These are phyloP conservation scores for Bufo gargarizans DNA, from an alignment of 2,113 vertebrate genomes.

Conservation along the genomic window DNA sequence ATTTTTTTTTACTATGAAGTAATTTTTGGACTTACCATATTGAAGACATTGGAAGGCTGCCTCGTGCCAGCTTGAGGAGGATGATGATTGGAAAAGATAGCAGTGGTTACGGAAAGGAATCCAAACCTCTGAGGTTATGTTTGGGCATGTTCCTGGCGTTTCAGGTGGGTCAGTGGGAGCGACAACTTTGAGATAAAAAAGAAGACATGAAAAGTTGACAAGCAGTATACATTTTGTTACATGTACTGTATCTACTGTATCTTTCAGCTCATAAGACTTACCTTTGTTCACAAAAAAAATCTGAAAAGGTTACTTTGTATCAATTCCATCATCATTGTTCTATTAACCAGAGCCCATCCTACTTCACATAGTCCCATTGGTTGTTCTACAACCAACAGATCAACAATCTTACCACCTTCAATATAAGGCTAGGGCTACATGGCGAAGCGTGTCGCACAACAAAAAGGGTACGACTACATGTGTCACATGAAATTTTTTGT, in stretches of 20 bases:
- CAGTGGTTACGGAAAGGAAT: constrained; percentile 91
- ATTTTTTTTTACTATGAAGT: neutral
- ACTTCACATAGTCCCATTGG: too few relatives aligned
- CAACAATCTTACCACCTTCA: too few relatives aligned
- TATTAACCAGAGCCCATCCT: too few relatives aligned
- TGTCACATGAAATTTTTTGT: too few relatives aligned
- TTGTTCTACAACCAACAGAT: too few relatives aligned
- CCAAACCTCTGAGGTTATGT: constrained; percentile 77
- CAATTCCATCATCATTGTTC: too few relatives aligned
- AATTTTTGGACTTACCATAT: constrained; percentile 72
- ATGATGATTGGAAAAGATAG: constrained; percentile 78
- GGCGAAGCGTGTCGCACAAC: too few relatives aligned
- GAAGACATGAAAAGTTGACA: neutral
- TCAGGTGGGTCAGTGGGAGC: constrained; percentile 86
- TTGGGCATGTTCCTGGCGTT: constrained; percentile 86
- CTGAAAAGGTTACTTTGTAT: too few relatives aligned
- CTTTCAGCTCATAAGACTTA: too few relatives aligned
- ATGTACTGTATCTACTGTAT: neutral
- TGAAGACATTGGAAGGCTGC: constrained; percentile 88
- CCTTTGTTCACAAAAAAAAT: too few relatives aligned
- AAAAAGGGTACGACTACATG: too few relatives aligned
- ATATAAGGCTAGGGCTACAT: too few relatives aligned
- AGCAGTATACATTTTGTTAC: neutral
- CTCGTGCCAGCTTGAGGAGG: constrained; percentile 80
- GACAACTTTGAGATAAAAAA: constrained; percentile 70